phyloP scores from a whole-genome alignment of 2,888 invertebrate genomes.

The Diaphora mendica region DNA sequence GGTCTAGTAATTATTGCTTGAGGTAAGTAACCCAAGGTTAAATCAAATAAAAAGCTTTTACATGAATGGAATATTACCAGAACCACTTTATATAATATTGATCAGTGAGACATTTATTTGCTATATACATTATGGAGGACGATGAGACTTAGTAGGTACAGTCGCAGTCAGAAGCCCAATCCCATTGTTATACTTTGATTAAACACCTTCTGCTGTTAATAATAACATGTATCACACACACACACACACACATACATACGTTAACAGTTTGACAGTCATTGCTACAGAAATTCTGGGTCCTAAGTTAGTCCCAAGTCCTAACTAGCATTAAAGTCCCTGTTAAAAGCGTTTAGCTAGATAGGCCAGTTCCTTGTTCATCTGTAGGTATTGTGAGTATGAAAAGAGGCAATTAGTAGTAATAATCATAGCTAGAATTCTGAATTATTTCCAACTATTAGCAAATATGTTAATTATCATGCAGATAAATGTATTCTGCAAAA shows the following conservation, averaged over 20 bases:
- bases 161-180: too few species aligned
- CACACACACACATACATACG: too few species aligned
- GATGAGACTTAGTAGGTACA: too few species aligned
- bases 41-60: too few species aligned
- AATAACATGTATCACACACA: too few species aligned
- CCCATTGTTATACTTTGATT: too few species aligned
- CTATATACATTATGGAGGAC: too few species aligned
- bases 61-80: too few species aligned
- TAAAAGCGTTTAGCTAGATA: background rate
- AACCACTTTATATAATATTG: background rate
- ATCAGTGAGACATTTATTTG: background rate
- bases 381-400: background rate
- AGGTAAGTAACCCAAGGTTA: too few species aligned
- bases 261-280: background rate
- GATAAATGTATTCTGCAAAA: background rate
- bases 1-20: too few species aligned
- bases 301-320: background rate
- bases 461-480: conserved; percentile 8
- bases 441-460: background rate
- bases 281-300: background rate
- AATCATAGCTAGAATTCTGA: background rate
- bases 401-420: background rate
- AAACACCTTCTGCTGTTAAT: too few species aligned
- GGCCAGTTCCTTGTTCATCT: background rate
- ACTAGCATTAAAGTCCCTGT: background rate